Base-by-base conservation (phyloP, 2,113 vertebrate genomes). In the Ibidorhyncha struthersii region DNA sequence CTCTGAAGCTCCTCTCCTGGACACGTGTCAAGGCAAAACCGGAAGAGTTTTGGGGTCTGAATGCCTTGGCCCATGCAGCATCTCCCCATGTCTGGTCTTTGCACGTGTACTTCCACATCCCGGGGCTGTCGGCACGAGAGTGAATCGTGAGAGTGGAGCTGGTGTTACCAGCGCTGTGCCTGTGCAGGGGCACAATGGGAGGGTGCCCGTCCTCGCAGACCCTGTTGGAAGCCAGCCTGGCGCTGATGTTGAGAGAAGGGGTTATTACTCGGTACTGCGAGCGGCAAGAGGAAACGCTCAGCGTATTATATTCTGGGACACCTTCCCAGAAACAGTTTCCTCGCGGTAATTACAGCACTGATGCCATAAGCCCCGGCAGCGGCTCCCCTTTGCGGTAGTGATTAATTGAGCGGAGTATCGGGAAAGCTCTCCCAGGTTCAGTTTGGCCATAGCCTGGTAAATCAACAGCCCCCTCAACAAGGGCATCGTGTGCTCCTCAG, bases 131-230 rank as follows among this genome's bases (percentile, higher is more conserved):
- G 61, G 43, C 43, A 30, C 5, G 38, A 55, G 62, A 61, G 38
- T 63, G 45, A 53, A 38, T 9, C 1, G 2, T n/a, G 69, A 49
- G 65, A 81, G 70, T 61, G 40, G 55, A 82, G 49, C 67, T 65
- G 59, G 41, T 27, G 38, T 43, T 58, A 17, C 22, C 55, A 47
- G 49, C 1, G 1, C 34, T n/a, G 40, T 49, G 38, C 45, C 14
- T 38, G 40, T 4, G 3, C 0, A 1, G 59, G 58, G 23, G 13
- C 15, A 13, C 3, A 0, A 5, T 4, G 4, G 67, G 67, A 77
- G 16, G 12, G 7, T 61, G 40, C 53, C 29, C 3, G 4, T 81
- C 77, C 80, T 83, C 12, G 0, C 53, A 40, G 40, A 74, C 58
- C 58, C n/a, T 12, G 45, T 79, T 94, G 21, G 8, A 67, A 83